Conservation (phyloP, 2,888 invertebrate genomes). For the Crematogaster levior region DNA sequence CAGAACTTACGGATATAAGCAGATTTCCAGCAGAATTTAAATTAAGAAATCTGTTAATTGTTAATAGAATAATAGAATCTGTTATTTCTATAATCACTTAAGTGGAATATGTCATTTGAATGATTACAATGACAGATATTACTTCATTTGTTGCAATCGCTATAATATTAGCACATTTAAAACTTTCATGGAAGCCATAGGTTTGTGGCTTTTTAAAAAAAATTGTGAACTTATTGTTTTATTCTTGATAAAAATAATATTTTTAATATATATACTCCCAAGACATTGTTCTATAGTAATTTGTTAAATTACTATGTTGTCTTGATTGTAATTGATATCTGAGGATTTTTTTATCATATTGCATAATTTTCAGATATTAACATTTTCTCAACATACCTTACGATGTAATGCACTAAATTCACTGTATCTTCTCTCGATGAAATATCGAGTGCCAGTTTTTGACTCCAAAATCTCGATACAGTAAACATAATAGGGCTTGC, state of each 20-base stretch:
- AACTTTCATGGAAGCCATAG: not conserved
- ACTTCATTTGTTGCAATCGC: too few relatives aligned
- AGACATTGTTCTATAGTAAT: not conserved
- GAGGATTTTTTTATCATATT: not conserved
- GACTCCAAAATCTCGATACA: conserved; percentile 84
- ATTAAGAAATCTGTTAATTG: too few relatives aligned
- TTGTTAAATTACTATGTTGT: not conserved
- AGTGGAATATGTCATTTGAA: too few relatives aligned
- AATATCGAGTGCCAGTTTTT: conserved; percentile 82
- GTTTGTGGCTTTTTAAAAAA: not conserved
- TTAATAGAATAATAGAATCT: too few relatives aligned
- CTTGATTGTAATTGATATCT: not conserved
- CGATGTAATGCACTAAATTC: conserved; percentile 88
- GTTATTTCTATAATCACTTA: not conserved
- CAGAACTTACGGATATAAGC: not conserved
- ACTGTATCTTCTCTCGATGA: conserved; percentile 87
- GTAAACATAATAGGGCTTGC: conserved; percentile 86
- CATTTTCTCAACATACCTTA: conserved; percentile 83
- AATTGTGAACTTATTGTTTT: not conserved
- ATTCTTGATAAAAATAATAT: not conserved
- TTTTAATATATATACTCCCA: not conserved
- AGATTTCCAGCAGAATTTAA: not conserved
- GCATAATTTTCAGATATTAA: not conserved
- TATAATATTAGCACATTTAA: too few relatives aligned
- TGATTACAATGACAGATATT: too few relatives aligned